Evolutionary conservation across 2,888 invertebrate genomes (phyloP), one percentile per base, ranked within the genome.

Genomic region (Tribolium freemani): DNA sequence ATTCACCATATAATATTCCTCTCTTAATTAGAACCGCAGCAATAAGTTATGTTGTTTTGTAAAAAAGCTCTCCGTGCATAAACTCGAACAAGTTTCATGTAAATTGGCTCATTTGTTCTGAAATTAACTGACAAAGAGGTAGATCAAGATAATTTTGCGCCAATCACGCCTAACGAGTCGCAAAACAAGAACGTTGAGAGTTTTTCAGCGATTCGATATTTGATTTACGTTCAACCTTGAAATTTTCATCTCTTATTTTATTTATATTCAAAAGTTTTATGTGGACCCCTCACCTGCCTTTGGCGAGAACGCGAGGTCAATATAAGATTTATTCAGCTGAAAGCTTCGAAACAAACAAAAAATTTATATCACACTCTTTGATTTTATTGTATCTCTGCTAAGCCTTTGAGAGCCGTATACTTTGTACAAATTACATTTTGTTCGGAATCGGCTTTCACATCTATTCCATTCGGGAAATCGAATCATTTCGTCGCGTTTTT

Each of bases 321-420:
- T 53, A 31, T 64, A 53, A 53, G 54, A 53, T 64, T 64, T 64
- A 64, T 64, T 64, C 53, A 53, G 20, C 45, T 53, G 53, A 64
- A 54, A 64, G 64, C 53, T 64, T 54, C 45, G 21, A 64, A 64
- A 64, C 53, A 64, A 53, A 63, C 38, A 64, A 64, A 63, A 64
- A 64, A 64, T 64, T 38, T 53, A 64, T 53, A 53, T 64, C 64
- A 53, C 45, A 64, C 53, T 53, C 44, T 64, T 64, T 64, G 51
- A 53, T 64, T 64, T 64, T 51, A 53, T 54, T 44, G 53, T 54
- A 64, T 54, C 20, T 10, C 21, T 44, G 64, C 53, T 64, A 64
- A 64, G 53, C 54, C 64, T 53, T 64, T 64, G 64, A 53, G 53
- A 64, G 64, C 26, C 54, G 31, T 54, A 31, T 38, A 54, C 53